A percentile compares a stretch with the other conserved stretches of the same genome.
phyloP scores from a whole-genome alignment of 2,797 vertebrate species.

The Catamblyrhynchus diadema region DNA sequence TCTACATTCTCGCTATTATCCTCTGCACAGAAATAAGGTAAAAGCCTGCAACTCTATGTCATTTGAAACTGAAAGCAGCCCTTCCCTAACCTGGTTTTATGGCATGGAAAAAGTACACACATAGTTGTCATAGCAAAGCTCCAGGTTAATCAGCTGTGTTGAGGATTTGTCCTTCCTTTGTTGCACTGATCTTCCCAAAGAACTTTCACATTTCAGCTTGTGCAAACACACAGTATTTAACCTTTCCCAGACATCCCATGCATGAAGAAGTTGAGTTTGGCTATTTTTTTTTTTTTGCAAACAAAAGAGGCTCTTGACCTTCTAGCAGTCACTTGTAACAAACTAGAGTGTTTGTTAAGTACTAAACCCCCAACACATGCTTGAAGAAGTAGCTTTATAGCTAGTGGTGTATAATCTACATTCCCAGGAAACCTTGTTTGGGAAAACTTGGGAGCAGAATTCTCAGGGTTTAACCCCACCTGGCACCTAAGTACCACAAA shows the following conservation, averaged over 20 bases:
- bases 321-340: accelerated
- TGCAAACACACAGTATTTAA: not conserved
- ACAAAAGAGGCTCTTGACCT: not conserved
- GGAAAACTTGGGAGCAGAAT: not conserved
- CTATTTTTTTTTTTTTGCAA: too few species aligned
- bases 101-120: not conserved
- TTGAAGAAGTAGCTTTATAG: not conserved
- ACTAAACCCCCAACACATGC: not conserved
- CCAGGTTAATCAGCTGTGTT: not conserved
- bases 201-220: not conserved
- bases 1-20: not conserved
- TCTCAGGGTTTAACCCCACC: not conserved
- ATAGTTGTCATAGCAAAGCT: accelerated
- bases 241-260: not conserved
- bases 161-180: not conserved
- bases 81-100: not conserved
- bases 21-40: not conserved
- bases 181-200: not conserved
- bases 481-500: not conserved
- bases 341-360: not conserved
- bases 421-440: not conserved
- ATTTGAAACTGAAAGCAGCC: not conserved
- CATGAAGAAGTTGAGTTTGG: not conserved
- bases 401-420: accelerated
- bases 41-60: accelerated